phyloP scores from a whole-genome alignment of 2,797 vertebrate species.

The Acipenser transmontanus region DNA sequence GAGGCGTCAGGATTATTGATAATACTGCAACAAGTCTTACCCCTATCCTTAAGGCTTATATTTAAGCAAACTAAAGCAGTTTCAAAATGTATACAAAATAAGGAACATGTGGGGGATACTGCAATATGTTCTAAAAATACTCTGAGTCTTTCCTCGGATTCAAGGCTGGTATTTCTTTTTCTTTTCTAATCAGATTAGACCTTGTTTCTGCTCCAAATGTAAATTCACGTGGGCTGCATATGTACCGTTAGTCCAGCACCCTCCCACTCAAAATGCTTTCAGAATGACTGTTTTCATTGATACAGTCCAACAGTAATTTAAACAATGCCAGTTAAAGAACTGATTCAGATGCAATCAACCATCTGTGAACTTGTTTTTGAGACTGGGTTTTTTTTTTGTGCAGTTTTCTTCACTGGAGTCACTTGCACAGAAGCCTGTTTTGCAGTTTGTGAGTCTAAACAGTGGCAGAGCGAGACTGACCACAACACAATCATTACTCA shows the following conservation, averaged over 20 bases:
- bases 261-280: neutral
- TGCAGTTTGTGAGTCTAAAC: neutral
- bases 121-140: neutral
- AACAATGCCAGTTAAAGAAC: constrained; percentile 5
- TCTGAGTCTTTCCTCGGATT: neutral
- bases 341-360: neutral
- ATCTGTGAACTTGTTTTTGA: neutral
- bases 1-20: neutral
- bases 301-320: constrained; percentile 31
- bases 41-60: neutral
- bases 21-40: neutral
- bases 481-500: neutral
- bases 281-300: constrained; percentile 32
- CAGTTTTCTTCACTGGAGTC: neutral
- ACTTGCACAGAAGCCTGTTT: neutral
- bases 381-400: neutral
- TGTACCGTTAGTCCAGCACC: neutral
- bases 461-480: neutral
- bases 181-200: neutral
- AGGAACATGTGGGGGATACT: neutral
- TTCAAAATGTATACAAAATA: neutral
- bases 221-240: neutral
- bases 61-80: neutral
- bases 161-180: neutral
- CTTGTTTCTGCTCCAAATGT: neutral